These are phyloP conservation scores for Venturia canescens DNA, from an alignment of 1,140 invertebrate genomes.

Conservation along the genomic window DNA sequence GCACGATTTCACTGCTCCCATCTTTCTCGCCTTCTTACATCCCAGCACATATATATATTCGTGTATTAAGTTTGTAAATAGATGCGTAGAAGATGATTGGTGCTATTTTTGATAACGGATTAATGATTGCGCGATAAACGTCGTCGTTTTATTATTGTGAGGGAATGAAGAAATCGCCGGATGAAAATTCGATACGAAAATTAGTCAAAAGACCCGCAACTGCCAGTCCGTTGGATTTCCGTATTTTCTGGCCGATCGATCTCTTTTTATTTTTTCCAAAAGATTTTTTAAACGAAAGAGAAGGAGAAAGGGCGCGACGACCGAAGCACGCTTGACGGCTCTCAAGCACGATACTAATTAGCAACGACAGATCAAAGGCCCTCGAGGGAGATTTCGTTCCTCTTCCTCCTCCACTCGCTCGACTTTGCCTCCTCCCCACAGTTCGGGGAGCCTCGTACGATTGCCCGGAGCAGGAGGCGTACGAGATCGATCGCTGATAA, in stretches of 20 bases:
- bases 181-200: not conserved
- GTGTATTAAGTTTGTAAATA: too few relatives aligned
- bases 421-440: not conserved
- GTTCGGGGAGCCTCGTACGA: too few relatives aligned
- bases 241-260: not conserved
- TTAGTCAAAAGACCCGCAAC: too few relatives aligned
- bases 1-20: constrained; percentile 7
- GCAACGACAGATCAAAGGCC: constrained; percentile 51
- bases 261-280: not conserved
- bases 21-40: constrained; percentile 2
- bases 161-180: not conserved
- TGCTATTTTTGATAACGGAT: too few relatives aligned
- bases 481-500: too few relatives aligned
- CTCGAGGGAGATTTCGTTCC: constrained; percentile 44
- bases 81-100: too few relatives aligned
- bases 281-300: not conserved
- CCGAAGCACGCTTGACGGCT: constrained; percentile 42
- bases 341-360: constrained; percentile 51
- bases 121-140: too few relatives aligned
- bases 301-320: constrained; percentile 21
- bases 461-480: too few relatives aligned
- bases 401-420: not conserved
- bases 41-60: too few relatives aligned
- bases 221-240: too few relatives aligned
- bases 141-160: too few relatives aligned